These are phyloP conservation scores for Heliopora coerulea DNA, from an alignment of 92 coral and sea anemone species.

Conservation along the genomic window DNA sequence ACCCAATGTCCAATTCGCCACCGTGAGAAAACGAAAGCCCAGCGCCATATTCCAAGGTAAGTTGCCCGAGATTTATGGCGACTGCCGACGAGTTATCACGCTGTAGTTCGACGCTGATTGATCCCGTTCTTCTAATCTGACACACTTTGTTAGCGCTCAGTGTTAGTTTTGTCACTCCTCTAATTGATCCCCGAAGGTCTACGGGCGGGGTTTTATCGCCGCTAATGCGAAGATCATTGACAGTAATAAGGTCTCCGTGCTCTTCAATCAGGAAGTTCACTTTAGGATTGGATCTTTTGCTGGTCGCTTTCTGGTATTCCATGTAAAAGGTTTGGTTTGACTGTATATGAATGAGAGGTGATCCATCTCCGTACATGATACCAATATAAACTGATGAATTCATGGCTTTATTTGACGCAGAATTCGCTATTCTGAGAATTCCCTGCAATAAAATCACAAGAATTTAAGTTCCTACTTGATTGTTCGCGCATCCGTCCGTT, in stretches of 20 bases:
- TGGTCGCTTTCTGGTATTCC: constrained; percentile 91
- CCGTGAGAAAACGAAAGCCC: constrained; percentile 56
- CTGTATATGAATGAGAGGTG: constrained; percentile 68
- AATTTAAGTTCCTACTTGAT: too few species aligned
- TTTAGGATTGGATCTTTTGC: constrained; percentile 82
- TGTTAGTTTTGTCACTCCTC: constrained; percentile 86
- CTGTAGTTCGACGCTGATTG: constrained; percentile 42
- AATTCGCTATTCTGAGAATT: constrained; percentile 64
- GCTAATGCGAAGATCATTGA: constrained; percentile 79
- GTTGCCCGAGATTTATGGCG: constrained; percentile 66
- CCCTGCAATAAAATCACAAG: constrained; percentile 49
- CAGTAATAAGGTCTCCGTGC: constrained; percentile 72
- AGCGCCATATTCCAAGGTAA: constrained; percentile 73
- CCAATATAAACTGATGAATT: constrained; percentile 70
- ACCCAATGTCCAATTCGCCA: constrained; percentile 62
- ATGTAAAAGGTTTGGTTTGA: constrained; percentile 74
- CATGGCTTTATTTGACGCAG: constrained; percentile 49
- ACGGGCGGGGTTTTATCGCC: constrained; percentile 79
- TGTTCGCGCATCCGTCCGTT: too few species aligned
- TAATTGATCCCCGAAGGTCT: constrained; percentile 71
- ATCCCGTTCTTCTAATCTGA: constrained; percentile 50
- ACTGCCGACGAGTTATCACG: constrained; percentile 49
- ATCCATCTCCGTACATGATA: constrained; percentile 69
- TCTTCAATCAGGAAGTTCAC: constrained; percentile 86
- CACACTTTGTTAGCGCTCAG: constrained; percentile 53